Evolutionary conservation across 2,888 invertebrate species (phyloP), one percentile per base, ranked within the genome.

Genomic region (Chrysolina haemoptera): DNA sequence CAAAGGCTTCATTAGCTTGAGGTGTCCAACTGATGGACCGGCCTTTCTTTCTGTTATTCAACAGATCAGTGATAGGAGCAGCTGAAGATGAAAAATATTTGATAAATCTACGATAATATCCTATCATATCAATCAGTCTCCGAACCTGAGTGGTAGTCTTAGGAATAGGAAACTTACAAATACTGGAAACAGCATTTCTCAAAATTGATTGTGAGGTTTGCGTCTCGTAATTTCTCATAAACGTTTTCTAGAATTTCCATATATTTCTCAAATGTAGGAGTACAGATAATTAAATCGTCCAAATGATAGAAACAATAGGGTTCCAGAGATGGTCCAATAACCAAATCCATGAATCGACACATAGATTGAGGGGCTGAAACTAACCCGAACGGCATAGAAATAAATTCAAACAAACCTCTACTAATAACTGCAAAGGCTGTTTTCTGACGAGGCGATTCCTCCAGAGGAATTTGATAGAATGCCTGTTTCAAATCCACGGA

Each of bases 391-490:
- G 72, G 72, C 50, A 77, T 50, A 18, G 72, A 62, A 59, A 53
- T 41, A 41, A 46, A 75, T 35, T 76, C 62, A 43, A 76, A 76
- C 6, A 76, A n/a, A 11, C 70, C 72, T 2, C n/a, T 22, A 12
- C 75, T 75, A 40, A 48, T 55, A 1, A 73, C 70, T 18, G 75
- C 53, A 46, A 75, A 75, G 40, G 62, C 67, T 18, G 73, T 67
- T 66, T 71, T 62, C n/a, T 43, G 10, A 10, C 43, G 43, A 43
- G 43, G 6, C 10, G 14, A 43, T 43, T 43, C 20, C 18, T 68
- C 69, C 12, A 78, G 55, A 8, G 81, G 81, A 14, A 85, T 75
- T 64, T 85, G 84, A 62, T 75, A 81, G 67, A 83, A 85, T 1
- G 84, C 85, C 22, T 41, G 53, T 35, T 76, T 71, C 27, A 27